Evolutionary conservation across 1,140 invertebrate species (phyloP).

Genomic region (Stratiolaelaps scimitus): DNA sequence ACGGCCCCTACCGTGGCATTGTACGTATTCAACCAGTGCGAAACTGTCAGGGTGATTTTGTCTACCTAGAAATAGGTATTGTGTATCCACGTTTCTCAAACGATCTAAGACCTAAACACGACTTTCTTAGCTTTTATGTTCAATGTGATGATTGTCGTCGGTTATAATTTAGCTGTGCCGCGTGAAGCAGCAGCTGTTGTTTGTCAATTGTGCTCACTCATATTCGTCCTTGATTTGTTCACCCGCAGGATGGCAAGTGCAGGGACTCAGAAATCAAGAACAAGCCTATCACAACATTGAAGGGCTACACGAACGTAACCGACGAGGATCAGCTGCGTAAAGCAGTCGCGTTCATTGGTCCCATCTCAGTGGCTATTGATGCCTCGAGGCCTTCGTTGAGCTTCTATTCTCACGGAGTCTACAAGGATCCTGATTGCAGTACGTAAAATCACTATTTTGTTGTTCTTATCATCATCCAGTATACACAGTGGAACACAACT

Average conservation of each 20-base stretch:
- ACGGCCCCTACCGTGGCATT: slow-evolving; percentile 76
- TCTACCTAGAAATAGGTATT: slow-evolving; percentile 44
- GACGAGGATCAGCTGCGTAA: slow-evolving; percentile 56
- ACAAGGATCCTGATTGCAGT: slow-evolving; percentile 73
- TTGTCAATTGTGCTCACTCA: too few species aligned
- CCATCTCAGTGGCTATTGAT: slow-evolving; percentile 83
- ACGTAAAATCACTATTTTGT: slow-evolving; percentile 32
- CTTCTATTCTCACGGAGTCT: slow-evolving; percentile 83
- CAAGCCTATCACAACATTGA: slow-evolving; percentile 55
- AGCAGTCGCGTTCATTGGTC: slow-evolving; percentile 75
- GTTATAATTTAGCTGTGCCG: too few species aligned
- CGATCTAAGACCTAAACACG: neutral
- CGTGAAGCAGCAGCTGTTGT: too few species aligned
- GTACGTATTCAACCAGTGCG: slow-evolving; percentile 45
- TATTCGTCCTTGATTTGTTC: too few species aligned
- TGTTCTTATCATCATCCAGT: too few species aligned
- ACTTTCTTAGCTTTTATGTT: too few species aligned
- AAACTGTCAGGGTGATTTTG: too few species aligned
- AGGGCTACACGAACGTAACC: slow-evolving; percentile 76
- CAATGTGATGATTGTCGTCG: too few species aligned
- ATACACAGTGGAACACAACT: too few species aligned
- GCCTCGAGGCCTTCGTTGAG: slow-evolving; percentile 67
- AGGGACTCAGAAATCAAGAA: slow-evolving; percentile 59
- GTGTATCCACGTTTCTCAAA: neutral
- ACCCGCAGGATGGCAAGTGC: slow-evolving; percentile 70